Base-by-base conservation (phyloP, 2,113 vertebrate species). In the Engraulis encrasicolus region DNA sequence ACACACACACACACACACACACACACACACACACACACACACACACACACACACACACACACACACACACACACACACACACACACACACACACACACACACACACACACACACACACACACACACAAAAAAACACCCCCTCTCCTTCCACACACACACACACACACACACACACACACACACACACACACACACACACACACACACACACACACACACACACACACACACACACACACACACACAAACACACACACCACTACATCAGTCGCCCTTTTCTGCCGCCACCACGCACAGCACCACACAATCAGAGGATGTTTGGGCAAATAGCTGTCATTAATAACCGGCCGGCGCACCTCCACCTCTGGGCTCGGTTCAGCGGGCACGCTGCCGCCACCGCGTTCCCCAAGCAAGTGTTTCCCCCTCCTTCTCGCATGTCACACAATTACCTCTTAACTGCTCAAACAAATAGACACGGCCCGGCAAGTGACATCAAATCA, bases 391-490 rank as follows among this genome's bases (percentile, higher is more conserved):
- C n/a, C n/a, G n/a, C n/a, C n/a, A n/a, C n/a, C 87, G 90, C 81
- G 79, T 79, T 81, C 84, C 93, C 91, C 93, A 93, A 96, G 94
- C 81, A 91, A 95, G 94, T 89, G 92, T 74, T 95, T 95, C 92
- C 92, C 94, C 94, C n/a, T n/a, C n/a, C n/a, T n/a, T 93, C 87
- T 95, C 95, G 97, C 96, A 98, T 99, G 97, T 99, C 96, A 97
- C 96, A 97, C 98, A 99, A 99, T 99, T 99, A 99, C 98, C 97
- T 97, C 96, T 98, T 99, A 99, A 99, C 96, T 98, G 97, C 96
- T 98, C 98, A 98, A 98, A 99, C 97, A 99, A 99, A 99, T 97
- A 97, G 96, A 96, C 95, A 95, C 95, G 95, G 96, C 94, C 94
- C 93, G 93, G 95, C 95, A 97, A 98, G 97, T 99, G 97, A 99